phyloP scores from a whole-genome alignment of 2,797 vertebrate species.

The Sebastes minor region DNA sequence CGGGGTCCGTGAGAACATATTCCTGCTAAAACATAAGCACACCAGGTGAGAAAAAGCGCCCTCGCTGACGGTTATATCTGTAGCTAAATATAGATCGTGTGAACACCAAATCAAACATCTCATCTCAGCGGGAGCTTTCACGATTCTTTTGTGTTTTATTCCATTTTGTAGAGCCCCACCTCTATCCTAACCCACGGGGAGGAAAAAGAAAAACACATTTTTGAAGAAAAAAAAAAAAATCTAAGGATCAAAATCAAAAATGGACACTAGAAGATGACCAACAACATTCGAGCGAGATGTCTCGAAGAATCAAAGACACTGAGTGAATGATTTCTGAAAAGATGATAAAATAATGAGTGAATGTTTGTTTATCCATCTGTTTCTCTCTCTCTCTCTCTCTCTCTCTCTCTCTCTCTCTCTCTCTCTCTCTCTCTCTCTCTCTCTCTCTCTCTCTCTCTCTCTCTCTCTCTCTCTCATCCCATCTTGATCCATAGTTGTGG shows the following conservation, averaged over 20 bases:
- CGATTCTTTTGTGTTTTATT: constrained; percentile 19
- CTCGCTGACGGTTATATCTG: background rate
- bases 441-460: constrained; percentile 29
- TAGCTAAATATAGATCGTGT: constrained; percentile 6
- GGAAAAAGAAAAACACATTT: constrained; percentile 34
- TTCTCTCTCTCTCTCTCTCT: constrained; percentile 31
- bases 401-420: constrained; percentile 25
- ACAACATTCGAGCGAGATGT: constrained; percentile 42
- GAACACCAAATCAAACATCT: constrained; percentile 16
- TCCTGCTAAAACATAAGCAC: constrained; percentile 90
- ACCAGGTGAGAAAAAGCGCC: constrained; percentile 71
- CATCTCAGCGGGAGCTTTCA: background rate
- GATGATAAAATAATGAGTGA: constrained; percentile 58
- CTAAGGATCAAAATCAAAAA: constrained; percentile 55
- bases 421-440: constrained; percentile 26
- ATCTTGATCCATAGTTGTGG: constrained; percentile 78
- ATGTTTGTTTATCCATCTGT: constrained; percentile 57
- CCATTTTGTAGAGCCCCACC: constrained; percentile 50
- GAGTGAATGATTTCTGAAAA: constrained; percentile 70
- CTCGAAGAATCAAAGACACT: constrained; percentile 75
- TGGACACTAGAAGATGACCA: constrained; percentile 65
- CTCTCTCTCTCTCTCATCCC: constrained; percentile 24
- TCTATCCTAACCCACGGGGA: constrained; percentile 31
- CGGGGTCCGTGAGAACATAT: constrained; percentile 93
- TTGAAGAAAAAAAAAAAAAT: constrained; percentile 46